Evolutionary conservation across 2,113 vertebrate species (phyloP).

Genomic region (Sander vitreus): DNA sequence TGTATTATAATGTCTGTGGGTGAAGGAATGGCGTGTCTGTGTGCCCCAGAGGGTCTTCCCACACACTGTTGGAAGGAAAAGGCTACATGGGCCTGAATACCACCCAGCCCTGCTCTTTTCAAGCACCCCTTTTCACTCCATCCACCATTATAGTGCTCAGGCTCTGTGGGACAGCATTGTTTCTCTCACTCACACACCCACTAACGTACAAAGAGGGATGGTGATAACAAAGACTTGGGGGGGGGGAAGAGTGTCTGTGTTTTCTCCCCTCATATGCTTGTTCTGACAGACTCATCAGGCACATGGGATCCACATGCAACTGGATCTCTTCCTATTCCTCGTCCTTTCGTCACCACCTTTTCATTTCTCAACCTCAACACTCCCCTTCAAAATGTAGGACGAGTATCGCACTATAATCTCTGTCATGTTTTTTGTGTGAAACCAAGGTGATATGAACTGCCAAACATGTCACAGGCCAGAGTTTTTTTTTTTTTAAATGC

Average conservation of each 20-base stretch:
- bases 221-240: conserved; percentile 57
- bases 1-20: conserved; percentile 69
- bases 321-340: conserved; percentile 2
- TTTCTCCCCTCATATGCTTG: conserved; percentile 40
- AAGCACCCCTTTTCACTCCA: conserved; percentile 63
- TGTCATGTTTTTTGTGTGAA: background rate
- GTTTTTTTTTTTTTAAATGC: background rate
- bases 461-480: conserved; percentile 1
- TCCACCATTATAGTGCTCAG: conserved; percentile 45
- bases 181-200: conserved; percentile 67
- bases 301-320: conserved; percentile 61
- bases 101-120: conserved; percentile 67
- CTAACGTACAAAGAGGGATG: conserved; percentile 64
- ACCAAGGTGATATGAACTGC: background rate
- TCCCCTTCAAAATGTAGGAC: background rate
- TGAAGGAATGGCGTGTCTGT: conserved; percentile 74
- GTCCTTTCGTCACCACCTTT: conserved; percentile 20
- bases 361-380: conserved; percentile 49
- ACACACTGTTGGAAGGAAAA: conserved; percentile 68
- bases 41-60: conserved; percentile 73
- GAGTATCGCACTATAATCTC: background rate
- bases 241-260: conserved; percentile 32
- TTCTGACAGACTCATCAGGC: conserved; percentile 51
- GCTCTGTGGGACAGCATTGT: conserved; percentile 71
- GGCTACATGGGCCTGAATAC: conserved; percentile 65